Evolutionary conservation across 1,140 invertebrate genomes (phyloP).

Genomic region (Brevipalpus yothersi): DNA sequence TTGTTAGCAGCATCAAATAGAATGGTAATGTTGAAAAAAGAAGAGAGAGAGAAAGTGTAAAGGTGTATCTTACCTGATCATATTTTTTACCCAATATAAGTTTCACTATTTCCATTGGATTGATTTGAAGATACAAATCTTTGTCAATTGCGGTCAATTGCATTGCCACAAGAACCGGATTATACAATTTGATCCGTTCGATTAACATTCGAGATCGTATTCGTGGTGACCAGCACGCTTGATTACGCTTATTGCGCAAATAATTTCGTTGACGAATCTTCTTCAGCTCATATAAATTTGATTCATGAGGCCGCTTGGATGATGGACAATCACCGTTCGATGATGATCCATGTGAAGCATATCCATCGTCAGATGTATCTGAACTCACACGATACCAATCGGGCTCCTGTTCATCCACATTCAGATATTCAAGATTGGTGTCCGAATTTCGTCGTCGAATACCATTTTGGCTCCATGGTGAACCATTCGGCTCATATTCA

Average conservation of each 20-base stretch:
- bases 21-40: not conserved
- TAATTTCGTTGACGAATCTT: not conserved
- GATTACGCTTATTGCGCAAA: not conserved
- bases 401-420: not conserved
- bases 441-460: not conserved
- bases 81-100: not conserved
- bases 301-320: not conserved
- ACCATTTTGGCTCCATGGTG: not conserved
- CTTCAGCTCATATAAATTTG: not conserved
- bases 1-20: not conserved
- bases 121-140: not conserved
- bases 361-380: not conserved
- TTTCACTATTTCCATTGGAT: not conserved
- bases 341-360: not conserved
- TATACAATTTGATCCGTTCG: not conserved
- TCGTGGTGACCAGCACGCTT: not conserved
- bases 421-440: not conserved
- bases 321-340: not conserved
- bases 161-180: not conserved
- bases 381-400: not conserved
- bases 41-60: no score
- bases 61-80: not conserved
- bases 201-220: not conserved
- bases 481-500: not conserved
- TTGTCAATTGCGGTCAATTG: not conserved